Conservation (phyloP, 1,140 invertebrate species). For the Plutomurus gul region DNA sequence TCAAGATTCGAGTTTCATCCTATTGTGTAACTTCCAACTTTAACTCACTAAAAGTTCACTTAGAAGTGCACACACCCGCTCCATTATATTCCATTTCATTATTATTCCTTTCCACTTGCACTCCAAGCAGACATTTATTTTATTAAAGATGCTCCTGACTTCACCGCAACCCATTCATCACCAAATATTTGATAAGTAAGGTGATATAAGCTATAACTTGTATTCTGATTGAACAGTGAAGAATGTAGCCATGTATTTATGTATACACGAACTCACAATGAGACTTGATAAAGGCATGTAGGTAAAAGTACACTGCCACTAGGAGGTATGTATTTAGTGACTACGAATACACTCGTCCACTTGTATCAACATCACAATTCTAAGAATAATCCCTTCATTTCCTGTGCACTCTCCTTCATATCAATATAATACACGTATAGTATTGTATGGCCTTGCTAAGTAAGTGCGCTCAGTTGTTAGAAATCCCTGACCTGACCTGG, state of each 20-base stretch:
- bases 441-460: slow-evolving; percentile 11
- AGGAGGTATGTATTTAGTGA: too few relatives aligned
- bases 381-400: too few relatives aligned
- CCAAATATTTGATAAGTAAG: too few relatives aligned
- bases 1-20: slow-evolving; percentile 20
- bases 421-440: too few relatives aligned
- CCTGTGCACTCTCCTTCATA: too few relatives aligned
- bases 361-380: too few relatives aligned
- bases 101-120: slow-evolving; percentile 4
- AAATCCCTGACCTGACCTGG: slow-evolving; percentile 16
- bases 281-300: too few relatives aligned
- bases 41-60: slow-evolving; percentile 21
- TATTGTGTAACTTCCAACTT: slow-evolving; percentile 25
- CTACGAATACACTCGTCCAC: too few relatives aligned
- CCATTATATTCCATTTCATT: slow-evolving; percentile 5
- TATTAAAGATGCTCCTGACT: slow-evolving; percentile 3
- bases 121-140: slow-evolving; percentile 1
- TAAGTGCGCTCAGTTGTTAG: too few relatives aligned
- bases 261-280: too few relatives aligned
- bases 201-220: neutral
- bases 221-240: neutral
- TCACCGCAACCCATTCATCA: neutral
- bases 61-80: neutral
- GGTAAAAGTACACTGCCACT: too few relatives aligned
- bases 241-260: too few relatives aligned